phyloP scores from a whole-genome alignment of 1,140 invertebrate genomes.

The Musca vetustissima region DNA sequence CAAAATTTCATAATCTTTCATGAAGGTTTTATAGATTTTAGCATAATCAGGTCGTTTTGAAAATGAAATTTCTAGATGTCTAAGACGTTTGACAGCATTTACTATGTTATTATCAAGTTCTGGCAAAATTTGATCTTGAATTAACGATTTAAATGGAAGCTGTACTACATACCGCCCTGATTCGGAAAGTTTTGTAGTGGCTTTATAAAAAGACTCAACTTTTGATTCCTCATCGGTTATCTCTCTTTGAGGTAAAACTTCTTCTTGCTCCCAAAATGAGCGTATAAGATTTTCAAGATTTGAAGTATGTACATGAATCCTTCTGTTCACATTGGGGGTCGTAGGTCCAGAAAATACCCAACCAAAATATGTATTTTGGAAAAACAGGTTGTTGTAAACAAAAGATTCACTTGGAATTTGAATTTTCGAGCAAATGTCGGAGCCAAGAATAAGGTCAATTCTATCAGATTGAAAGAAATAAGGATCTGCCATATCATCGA shows the following conservation, averaged over 20 bases:
- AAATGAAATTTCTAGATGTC: no score
- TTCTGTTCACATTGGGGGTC: neutral
- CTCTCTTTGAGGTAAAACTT: neutral
- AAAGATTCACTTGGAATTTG: neutral
- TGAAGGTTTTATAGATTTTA: no score
- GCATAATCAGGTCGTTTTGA: no score
- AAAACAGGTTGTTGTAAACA: neutral
- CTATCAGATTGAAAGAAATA: neutral
- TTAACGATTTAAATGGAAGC: conserved; percentile 1
- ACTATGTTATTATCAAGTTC: neutral
- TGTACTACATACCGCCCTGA: neutral
- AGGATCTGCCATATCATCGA: conserved; percentile 12
- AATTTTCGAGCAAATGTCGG: neutral
- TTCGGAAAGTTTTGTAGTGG: neutral
- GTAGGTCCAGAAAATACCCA: conserved; percentile 5
- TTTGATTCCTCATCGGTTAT: neutral
- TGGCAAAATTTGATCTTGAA: neutral
- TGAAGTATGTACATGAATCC: neutral
- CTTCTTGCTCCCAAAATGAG: conserved; percentile 2
- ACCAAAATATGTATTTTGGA: conserved; percentile 12
- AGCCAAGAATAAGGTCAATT: conserved; percentile 18
- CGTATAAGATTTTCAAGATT: neutral
- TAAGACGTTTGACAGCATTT: neutral
- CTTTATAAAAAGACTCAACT: no score
- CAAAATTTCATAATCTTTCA: no score